phyloP scores from a whole-genome alignment of 2,797 vertebrate genomes.

The Emydoidea blandingii region DNA sequence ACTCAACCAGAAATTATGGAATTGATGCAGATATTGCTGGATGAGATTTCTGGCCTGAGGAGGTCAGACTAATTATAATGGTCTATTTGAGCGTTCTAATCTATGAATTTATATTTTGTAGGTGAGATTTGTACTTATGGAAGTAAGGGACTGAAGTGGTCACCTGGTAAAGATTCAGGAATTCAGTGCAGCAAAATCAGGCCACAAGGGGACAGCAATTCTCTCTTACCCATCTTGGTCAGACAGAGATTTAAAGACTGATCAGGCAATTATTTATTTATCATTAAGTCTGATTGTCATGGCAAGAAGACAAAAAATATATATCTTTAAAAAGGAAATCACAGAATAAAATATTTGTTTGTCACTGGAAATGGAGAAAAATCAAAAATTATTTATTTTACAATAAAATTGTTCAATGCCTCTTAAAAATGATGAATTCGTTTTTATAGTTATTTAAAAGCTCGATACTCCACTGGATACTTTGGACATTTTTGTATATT shows the following conservation, averaged over 20 bases:
- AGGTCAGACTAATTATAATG: background rate
- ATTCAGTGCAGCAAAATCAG: background rate
- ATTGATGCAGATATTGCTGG: background rate
- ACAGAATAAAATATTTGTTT: background rate
- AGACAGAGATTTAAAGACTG: background rate
- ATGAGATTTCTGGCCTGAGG: background rate
- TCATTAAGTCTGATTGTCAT: background rate
- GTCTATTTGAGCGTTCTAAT: background rate
- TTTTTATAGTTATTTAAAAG: background rate
- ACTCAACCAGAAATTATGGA: background rate
- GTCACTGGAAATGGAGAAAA: background rate
- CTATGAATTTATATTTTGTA: background rate
- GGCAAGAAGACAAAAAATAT: background rate
- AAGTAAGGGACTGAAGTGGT: background rate
- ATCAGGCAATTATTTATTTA: background rate
- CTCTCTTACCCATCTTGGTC: background rate
- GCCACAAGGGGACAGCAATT: background rate
- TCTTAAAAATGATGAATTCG: background rate
- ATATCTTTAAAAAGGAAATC: background rate
- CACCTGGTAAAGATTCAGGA: background rate
- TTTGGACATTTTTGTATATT: background rate
- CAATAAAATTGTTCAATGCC: background rate
- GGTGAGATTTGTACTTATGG: background rate
- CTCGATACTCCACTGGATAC: background rate
- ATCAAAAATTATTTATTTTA: background rate